Percentiles rank a stretch among this genome's conserved stretches.
phyloP scores from a whole-genome alignment of 2,113 vertebrate genomes.

The Coreoperca whiteheadi region DNA sequence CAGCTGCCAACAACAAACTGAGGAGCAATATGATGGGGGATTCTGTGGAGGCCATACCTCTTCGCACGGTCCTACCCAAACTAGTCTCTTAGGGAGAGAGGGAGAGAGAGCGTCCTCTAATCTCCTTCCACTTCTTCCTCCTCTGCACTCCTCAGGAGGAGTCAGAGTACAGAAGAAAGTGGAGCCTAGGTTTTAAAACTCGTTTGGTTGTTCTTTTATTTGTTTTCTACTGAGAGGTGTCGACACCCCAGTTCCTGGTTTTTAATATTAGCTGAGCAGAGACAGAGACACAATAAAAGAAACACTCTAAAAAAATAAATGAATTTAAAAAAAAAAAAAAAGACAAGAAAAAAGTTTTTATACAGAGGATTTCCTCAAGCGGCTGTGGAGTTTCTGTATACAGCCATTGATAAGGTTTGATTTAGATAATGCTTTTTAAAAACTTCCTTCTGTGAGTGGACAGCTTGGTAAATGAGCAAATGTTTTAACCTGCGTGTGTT shows the following conservation, averaged over 20 bases:
- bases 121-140: slow-evolving; percentile 52
- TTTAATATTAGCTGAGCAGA: slow-evolving; percentile 74
- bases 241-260: slow-evolving; percentile 77
- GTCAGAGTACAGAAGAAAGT: slow-evolving; percentile 53
- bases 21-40: slow-evolving; percentile 91
- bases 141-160: slow-evolving; percentile 79
- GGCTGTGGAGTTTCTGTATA: slow-evolving; percentile 67
- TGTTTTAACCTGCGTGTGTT: slow-evolving; percentile 66
- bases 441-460: slow-evolving; percentile 62
- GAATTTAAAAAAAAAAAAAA: no score
- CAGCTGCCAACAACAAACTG: slow-evolving; percentile 90
- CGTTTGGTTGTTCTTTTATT: slow-evolving; percentile 76
- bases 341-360: slow-evolving; percentile 70
- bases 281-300: slow-evolving; percentile 47
- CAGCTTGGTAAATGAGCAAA: slow-evolving; percentile 56
- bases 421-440: slow-evolving; percentile 70
- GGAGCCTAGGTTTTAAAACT: slow-evolving; percentile 74
- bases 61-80: slow-evolving; percentile 95
- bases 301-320: slow-evolving; percentile 45
- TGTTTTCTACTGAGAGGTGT: slow-evolving; percentile 81
- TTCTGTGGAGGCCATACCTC: slow-evolving; percentile 87
- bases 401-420: slow-evolving; percentile 67
- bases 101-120: slow-evolving; percentile 35
- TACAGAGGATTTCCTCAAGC: slow-evolving; percentile 69
- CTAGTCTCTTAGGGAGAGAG: slow-evolving; percentile 89